Percentiles rank a stretch among this genome's conserved stretches.
phyloP scores from a whole-genome alignment of 2,113 vertebrate species.

The Myiopsitta monachus region DNA sequence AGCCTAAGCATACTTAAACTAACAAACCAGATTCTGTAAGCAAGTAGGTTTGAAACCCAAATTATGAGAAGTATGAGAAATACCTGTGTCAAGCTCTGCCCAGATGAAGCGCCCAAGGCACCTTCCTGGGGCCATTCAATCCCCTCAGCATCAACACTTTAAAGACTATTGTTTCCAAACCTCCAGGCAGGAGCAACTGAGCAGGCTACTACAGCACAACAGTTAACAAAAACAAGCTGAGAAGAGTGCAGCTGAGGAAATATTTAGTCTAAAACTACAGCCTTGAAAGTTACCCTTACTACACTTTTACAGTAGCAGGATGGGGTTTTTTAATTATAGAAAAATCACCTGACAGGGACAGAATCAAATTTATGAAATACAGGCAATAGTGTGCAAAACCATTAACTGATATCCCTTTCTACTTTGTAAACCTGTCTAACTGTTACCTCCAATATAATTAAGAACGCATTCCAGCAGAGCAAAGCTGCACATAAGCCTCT shows the following conservation, averaged over 20 bases:
- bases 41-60: not conserved
- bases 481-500: not conserved
- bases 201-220: not conserved
- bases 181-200: not conserved
- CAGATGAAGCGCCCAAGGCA: not conserved
- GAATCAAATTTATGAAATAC: not conserved
- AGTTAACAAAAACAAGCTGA: not conserved
- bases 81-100: not conserved
- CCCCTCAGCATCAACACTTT: not conserved
- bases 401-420: not conserved
- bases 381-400: not conserved
- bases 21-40: not conserved
- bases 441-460: not conserved
- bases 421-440: not conserved
- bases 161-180: not conserved
- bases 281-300: not conserved
- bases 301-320: not conserved
- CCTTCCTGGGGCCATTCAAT: not conserved
- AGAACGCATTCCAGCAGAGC: not conserved
- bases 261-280: not conserved
- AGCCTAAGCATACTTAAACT: not conserved
- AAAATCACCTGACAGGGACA: not conserved
- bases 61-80: not conserved
- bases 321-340: not conserved
- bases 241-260: not conserved